phyloP scores from a whole-genome alignment of 2,113 vertebrate genomes.

The Sinocyclocheilus anophthalmus region DNA sequence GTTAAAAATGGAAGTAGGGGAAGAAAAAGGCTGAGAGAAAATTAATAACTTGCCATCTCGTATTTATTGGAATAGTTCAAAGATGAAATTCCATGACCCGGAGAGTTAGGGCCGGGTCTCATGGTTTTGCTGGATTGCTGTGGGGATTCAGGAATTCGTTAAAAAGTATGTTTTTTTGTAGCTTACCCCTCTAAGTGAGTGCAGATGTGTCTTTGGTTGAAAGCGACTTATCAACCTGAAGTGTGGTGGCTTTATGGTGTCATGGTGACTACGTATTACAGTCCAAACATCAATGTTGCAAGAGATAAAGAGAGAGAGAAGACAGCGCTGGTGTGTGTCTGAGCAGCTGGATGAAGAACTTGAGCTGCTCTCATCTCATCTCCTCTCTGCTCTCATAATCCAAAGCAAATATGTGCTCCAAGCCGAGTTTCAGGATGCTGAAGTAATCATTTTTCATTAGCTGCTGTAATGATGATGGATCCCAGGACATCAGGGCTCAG shows the following conservation, averaged over 20 bases:
- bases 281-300: not conserved
- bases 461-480: constrained; percentile 53
- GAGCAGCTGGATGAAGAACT: constrained; percentile 21
- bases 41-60: constrained; percentile 51
- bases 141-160: constrained; percentile 53
- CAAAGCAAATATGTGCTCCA: constrained; percentile 48
- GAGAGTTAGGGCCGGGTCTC: constrained; percentile 37
- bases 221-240: constrained; percentile 35
- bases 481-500: constrained; percentile 1
- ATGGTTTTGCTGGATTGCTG: constrained; percentile 54
- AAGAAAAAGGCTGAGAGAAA: constrained; percentile 52
- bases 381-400: constrained; percentile 26
- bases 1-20: constrained; percentile 50
- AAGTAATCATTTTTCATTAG: constrained; percentile 53
- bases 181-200: constrained; percentile 48
- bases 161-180: constrained; percentile 46
- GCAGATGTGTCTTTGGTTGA: constrained; percentile 52
- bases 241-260: constrained; percentile 18
- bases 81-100: constrained; percentile 54
- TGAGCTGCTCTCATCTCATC: constrained; percentile 24
- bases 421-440: constrained; percentile 46
- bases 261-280: not conserved
- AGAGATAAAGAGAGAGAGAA: constrained; percentile 15
- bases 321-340: not conserved
- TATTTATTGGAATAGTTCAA: constrained; percentile 60